Percentiles rank a stretch among this genome's conserved stretches.
Conservation (phyloP, 2,888 invertebrate genomes). For the Tetranychus piercei region DNA sequence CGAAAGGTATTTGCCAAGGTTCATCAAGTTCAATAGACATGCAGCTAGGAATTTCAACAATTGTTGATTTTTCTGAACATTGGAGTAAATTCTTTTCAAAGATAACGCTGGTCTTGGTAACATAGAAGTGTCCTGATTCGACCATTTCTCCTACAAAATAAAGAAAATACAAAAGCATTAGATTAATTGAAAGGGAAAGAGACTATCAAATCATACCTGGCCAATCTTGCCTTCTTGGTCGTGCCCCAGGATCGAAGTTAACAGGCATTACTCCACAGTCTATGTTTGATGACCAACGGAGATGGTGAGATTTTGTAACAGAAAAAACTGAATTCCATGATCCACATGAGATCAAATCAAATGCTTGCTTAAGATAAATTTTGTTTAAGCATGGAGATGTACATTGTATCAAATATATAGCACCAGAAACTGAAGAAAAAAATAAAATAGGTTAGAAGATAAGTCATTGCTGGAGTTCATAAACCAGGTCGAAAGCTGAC, state of each 20-base stretch:
- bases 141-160: not conserved
- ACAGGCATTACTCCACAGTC: not conserved
- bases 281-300: not conserved
- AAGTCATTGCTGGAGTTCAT: not conserved
- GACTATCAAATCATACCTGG: not conserved
- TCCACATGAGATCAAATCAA: not conserved
- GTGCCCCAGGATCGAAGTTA: not conserved
- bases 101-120: not conserved
- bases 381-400: not conserved
- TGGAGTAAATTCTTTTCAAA: not conserved
- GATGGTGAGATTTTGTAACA: not conserved
- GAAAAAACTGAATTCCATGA: conserved; percentile 7
- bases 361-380: not conserved
- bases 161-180: not conserved
- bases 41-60: not conserved
- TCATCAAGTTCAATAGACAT: conserved; percentile 5
- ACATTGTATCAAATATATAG: conserved; percentile 1
- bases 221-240: conserved; percentile 6
- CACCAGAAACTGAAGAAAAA: not conserved
- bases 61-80: not conserved
- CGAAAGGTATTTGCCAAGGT: conserved; percentile 8
- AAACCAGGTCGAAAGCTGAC: not conserved
- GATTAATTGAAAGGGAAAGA: not conserved
- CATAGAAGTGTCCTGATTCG: not conserved
- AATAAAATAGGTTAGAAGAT: not conserved